Conservation (phyloP, 2,113 vertebrate genomes). For the Myotis brandtii region DNA sequence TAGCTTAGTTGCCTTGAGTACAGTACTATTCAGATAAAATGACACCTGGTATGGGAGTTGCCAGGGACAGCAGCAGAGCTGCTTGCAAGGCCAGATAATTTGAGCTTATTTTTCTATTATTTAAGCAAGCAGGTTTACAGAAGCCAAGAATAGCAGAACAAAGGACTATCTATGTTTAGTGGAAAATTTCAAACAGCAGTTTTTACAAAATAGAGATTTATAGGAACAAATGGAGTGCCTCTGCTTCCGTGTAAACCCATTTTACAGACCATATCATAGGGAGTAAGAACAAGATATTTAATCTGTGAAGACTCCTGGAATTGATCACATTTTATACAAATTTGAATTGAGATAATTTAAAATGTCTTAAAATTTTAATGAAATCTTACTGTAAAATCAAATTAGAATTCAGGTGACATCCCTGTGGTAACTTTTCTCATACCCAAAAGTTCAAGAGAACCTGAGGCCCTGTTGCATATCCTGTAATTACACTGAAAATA, state of each 20-base stretch:
- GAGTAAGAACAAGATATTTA: not conserved
- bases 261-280: not conserved
- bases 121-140: no score
- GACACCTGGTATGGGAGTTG: no score
- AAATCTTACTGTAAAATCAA: not conserved
- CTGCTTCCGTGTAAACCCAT: not conserved
- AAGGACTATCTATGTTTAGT: no score
- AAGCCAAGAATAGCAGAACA: no score
- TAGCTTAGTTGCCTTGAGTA: no score
- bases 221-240: no score
- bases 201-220: no score
- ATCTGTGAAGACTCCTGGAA: not conserved
- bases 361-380: conserved; percentile 27
- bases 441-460: not conserved
- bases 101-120: no score
- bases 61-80: no score
- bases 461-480: not conserved
- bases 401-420: not conserved
- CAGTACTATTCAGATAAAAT: no score
- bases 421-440: not conserved
- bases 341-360: not conserved
- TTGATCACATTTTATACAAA: not conserved
- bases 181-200: no score
- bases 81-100: no score
- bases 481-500: not conserved